A percentile compares a stretch with the other conserved stretches of the same genome.
Evolutionary conservation across 2,113 vertebrate genomes (phyloP).

Genomic region (Lophotis ruficrista): DNA sequence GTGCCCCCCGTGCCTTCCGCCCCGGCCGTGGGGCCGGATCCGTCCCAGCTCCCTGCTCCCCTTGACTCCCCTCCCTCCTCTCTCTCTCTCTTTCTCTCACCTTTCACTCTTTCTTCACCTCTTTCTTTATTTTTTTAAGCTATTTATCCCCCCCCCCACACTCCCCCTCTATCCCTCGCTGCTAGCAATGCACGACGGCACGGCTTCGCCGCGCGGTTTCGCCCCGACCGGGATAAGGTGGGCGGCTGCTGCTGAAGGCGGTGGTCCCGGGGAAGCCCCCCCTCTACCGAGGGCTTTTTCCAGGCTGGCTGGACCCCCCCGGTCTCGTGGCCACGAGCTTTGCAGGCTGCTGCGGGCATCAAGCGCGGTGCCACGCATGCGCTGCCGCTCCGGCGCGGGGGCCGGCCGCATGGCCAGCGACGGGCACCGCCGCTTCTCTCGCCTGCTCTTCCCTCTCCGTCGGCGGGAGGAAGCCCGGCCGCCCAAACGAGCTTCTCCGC

Average conservation of each 20-base stretch:
- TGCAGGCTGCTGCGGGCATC: not conserved
- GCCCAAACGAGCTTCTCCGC: not conserved
- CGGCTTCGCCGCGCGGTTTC: slow-evolving; percentile 51
- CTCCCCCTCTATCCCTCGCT: not conserved
- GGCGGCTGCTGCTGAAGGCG: not conserved
- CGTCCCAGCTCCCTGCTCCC: slow-evolving; percentile 27
- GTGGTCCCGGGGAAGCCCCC: no score
- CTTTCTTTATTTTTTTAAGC: not conserved
- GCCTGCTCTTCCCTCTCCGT: not conserved
- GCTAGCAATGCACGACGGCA: slow-evolving; percentile 40
- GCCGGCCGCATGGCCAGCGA: not conserved
- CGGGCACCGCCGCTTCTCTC: not conserved
- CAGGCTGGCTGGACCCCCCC: not conserved
- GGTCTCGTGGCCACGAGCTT: not conserved
- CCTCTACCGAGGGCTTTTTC: not conserved
- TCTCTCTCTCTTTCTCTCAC: slow-evolving; percentile 7
- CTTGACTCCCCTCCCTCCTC: not conserved
- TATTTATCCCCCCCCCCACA: not conserved
- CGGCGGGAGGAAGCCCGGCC: not conserved
- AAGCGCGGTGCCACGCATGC: not conserved
- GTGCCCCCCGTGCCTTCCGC: not conserved
- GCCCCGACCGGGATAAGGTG: not conserved
- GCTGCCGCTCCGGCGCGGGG: not conserved
- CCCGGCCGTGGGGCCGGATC: not conserved
- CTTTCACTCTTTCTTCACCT: not conserved